Evolutionary conservation across 2,797 vertebrate species (phyloP), one percentile per base, ranked within the genome.

Genomic region (Adelosebastes latens): DNA sequence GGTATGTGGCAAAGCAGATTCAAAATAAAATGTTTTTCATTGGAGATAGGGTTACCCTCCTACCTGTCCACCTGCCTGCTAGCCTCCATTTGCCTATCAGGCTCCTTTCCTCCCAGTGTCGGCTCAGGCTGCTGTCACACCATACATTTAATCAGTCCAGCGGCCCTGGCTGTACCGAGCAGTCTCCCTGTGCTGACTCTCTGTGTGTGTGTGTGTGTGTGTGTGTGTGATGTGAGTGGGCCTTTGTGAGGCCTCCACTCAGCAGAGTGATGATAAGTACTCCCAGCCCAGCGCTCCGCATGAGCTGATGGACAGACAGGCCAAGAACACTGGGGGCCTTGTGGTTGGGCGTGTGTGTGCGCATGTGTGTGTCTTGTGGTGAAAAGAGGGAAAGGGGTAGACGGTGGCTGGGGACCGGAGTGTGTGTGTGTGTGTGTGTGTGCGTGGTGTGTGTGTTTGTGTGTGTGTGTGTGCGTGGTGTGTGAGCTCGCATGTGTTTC

Each of bases 201-300:
- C 68, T 65, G 80, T 67, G 82, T 32, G 16, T 65, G 73, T 27
- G 60, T 71, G 62, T 58, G 66, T 77, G 74, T 72, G 80, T 58
- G 75, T 66, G 73, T 64, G 80, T 71, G 82, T 16, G 87, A 87
- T 80, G 80, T 91, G 88, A 92, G 91, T 79, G 82, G 78, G 88
- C 83, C 86, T 89, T 90, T 93, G 94, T 95, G 88, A 86, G 90
- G 91, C 92, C 90, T 93, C 91, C 92, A 91, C 91, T 93, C 93
- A 93, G 89, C 90, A 81, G 90, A 92, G 94, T 93, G 93, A 94
- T 94, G 95, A 95, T 95, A 95, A 95, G 95, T 94, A 95, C 89
- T 94, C 94, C 93, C 92, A 94, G 90, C 92, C 92, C 92, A 91
- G 92, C 75, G 83, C 89, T 91, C 85, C 85, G 82, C 92, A 88